A percentile compares a stretch with the other conserved stretches of the same genome.
Evolutionary conservation across 2,113 vertebrate genomes (phyloP).

Genomic region (Pristiophorus japonicus): DNA sequence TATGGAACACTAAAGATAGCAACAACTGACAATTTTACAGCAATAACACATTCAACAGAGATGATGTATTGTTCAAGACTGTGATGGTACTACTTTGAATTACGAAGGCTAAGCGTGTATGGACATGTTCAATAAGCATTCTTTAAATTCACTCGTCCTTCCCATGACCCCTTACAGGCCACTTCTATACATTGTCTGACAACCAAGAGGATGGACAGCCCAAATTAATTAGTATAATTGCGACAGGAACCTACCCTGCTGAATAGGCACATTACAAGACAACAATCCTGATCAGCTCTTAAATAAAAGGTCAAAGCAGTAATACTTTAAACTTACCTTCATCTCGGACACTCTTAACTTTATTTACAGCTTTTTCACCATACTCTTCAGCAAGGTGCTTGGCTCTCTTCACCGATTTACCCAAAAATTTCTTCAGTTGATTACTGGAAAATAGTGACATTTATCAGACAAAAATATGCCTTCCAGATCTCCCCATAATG

Average conservation of each 20-base stretch:
- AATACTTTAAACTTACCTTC: conserved; percentile 67
- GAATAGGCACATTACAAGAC: not conserved
- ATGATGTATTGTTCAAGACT: not conserved
- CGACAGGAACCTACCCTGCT: not conserved
- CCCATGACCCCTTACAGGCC: not conserved
- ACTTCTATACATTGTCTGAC: not conserved
- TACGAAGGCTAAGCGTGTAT: not conserved
- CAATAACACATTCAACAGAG: conserved; percentile 4
- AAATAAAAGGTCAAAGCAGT: not conserved
- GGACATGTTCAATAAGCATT: no score
- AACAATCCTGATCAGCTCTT: not conserved
- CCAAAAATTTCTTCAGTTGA: conserved; percentile 91
- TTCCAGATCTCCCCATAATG: not conserved
- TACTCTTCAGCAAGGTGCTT: conserved; percentile 95
- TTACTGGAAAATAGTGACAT: conserved; percentile 60
- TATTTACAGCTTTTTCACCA: conserved; percentile 92
- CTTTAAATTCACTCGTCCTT: not conserved
- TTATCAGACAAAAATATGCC: not conserved
- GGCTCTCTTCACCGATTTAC: conserved; percentile 92
- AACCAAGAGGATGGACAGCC: not conserved
- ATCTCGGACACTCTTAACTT: conserved; percentile 94
- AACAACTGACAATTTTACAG: not conserved
- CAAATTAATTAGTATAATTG: not conserved
- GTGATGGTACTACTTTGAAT: not conserved
- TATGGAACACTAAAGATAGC: conserved; percentile 78